A percentile compares a stretch with the other conserved stretches of the same genome.
Evolutionary conservation across 2,113 vertebrate species (phyloP).

Genomic region (Rhineura floridana): DNA sequence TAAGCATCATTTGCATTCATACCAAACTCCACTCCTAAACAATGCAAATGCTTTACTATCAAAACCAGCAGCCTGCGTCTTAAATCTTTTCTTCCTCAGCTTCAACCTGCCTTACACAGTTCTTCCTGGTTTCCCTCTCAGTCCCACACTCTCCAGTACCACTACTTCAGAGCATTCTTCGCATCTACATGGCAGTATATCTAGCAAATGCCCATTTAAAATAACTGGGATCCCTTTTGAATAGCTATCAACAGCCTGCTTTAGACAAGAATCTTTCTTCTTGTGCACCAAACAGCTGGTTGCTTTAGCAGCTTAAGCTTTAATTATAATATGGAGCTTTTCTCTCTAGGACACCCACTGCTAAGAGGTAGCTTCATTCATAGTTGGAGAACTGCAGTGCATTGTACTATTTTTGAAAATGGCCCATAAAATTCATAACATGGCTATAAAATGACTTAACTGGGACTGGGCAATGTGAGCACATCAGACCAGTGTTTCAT

Average conservation of each 20-base stretch:
- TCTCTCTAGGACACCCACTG: neutral
- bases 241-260: constrained; percentile 30
- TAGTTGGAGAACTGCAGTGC: neutral
- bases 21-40: constrained; percentile 19
- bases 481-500: neutral
- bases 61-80: constrained; percentile 42
- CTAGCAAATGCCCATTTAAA: constrained; percentile 29
- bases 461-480: neutral
- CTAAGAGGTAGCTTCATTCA: neutral
- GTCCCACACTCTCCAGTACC: neutral
- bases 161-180: neutral
- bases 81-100: constrained; percentile 30
- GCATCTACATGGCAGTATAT: constrained; percentile 4
- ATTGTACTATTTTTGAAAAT: neutral
- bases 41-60: constrained; percentile 46
- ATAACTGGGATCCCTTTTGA: constrained; percentile 40
- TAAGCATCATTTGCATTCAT: constrained; percentile 1
- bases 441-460: neutral
- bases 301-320: neutral
- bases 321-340: neutral
- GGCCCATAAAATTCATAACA: neutral
- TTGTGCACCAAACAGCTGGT: neutral
- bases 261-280: neutral
- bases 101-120: neutral
- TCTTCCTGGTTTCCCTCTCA: constrained; percentile 19